Evolutionary conservation across 2,113 vertebrate genomes (phyloP).

Genomic region (Lophius piscatorius): DNA sequence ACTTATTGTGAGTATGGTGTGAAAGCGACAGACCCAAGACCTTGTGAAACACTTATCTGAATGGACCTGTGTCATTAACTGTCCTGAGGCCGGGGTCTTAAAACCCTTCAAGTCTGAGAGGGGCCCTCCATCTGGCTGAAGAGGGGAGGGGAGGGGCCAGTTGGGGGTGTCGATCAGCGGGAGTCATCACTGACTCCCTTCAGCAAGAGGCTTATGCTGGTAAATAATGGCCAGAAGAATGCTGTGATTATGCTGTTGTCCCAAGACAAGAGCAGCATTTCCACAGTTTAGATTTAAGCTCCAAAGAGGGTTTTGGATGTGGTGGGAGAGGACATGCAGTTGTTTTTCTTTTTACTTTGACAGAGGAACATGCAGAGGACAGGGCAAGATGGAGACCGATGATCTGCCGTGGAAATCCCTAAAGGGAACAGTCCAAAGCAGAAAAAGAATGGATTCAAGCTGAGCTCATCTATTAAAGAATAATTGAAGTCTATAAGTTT

Average conservation of each 20-base stretch:
- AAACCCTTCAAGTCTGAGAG: constrained; percentile 75
- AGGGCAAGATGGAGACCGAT: too few relatives aligned
- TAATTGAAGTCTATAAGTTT: too few relatives aligned
- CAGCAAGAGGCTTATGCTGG: constrained; percentile 76
- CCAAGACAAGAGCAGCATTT: constrained; percentile 63
- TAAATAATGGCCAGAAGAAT: constrained; percentile 78
- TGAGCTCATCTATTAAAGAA: constrained; percentile 60
- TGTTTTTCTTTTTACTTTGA: too few relatives aligned
- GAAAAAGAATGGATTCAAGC: too few relatives aligned
- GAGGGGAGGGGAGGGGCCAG: constrained; percentile 58
- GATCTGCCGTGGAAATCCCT: too few relatives aligned
- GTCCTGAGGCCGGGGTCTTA: constrained; percentile 53
- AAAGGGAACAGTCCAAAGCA: too few relatives aligned
- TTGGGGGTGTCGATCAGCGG: constrained; percentile 67
- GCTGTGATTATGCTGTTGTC: constrained; percentile 76
- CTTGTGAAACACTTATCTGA: constrained; percentile 70
- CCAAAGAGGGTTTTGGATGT: too few relatives aligned
- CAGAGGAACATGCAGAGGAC: too few relatives aligned
- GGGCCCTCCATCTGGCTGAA: constrained; percentile 78
- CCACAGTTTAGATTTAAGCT: constrained; percentile 64
- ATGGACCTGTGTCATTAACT: constrained; percentile 67
- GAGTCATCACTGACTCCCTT: constrained; percentile 77
- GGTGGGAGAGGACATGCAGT: too few relatives aligned
- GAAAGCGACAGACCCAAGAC: constrained; percentile 69
- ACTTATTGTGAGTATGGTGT: constrained; percentile 64